Conservation (phyloP, 2,113 vertebrate genomes). For the Archocentrus centrarchus region DNA sequence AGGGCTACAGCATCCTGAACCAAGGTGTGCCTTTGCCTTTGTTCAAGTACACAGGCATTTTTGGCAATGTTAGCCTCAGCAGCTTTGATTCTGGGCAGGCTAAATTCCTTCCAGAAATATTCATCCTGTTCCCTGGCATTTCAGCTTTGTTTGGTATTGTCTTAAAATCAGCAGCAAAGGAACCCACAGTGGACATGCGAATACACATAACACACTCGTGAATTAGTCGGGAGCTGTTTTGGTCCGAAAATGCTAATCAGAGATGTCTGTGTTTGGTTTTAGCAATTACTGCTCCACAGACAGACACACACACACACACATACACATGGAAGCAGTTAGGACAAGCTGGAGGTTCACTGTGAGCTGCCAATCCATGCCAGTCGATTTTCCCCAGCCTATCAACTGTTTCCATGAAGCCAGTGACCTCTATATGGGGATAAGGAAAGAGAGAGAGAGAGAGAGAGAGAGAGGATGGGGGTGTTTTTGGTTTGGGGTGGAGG, state of each 20-base stretch:
- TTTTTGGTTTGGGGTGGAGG: constrained; percentile 10
- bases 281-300: constrained; percentile 56
- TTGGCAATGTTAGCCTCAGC: constrained; percentile 31
- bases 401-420: constrained; percentile 73
- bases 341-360: constrained; percentile 66
- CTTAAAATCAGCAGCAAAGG: background rate
- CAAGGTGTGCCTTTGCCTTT: constrained; percentile 41
- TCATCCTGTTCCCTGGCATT: constrained; percentile 13
- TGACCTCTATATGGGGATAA: constrained; percentile 69
- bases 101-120: constrained; percentile 47
- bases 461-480: constrained; percentile 5
- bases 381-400: constrained; percentile 71
- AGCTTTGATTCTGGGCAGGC: constrained; percentile 33
- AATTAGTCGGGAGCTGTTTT: constrained; percentile 39
- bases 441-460: background rate
- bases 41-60: constrained; percentile 43
- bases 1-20: constrained; percentile 12
- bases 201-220: constrained; percentile 17
- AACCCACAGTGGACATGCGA: background rate
- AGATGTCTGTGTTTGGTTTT: constrained; percentile 66
- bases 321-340: constrained; percentile 76
- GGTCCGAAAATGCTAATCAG: constrained; percentile 46
- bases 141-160: constrained; percentile 20
- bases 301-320: constrained; percentile 26
- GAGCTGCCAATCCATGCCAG: constrained; percentile 74